A percentile compares a stretch with the other conserved stretches of the same genome.
phyloP scores from a whole-genome alignment of 2,113 vertebrate species.

The Cinclus mexicanus region DNA sequence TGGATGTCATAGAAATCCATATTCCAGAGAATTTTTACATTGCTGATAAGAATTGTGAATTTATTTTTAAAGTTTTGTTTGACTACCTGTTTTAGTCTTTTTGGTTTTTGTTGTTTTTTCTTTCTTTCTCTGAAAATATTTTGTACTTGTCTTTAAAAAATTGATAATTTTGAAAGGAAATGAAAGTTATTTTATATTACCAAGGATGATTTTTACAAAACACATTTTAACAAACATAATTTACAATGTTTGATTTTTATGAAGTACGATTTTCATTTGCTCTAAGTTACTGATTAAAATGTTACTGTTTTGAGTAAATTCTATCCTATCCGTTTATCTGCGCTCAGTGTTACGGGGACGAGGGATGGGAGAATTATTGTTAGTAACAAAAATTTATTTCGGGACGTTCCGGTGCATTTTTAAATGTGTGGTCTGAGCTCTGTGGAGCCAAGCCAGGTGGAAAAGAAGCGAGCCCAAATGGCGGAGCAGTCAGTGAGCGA shows the following conservation, averaged over 20 bases:
- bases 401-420: constrained; percentile 9
- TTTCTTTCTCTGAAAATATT: not conserved
- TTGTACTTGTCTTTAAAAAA: constrained; percentile 15
- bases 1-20: constrained; percentile 1
- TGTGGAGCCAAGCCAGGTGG: constrained; percentile 36
- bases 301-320: not conserved
- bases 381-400: not conserved
- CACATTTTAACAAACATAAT: not conserved
- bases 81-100: not conserved
- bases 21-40: constrained; percentile 29
- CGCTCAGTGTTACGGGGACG: not conserved
- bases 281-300: not conserved
- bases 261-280: constrained; percentile 29
- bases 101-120: not conserved
- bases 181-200: constrained; percentile 18
- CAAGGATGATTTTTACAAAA: not conserved
- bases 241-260: not conserved
- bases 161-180: not conserved
- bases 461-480: constrained; percentile 28
- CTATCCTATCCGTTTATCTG: not conserved
- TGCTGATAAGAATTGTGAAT: constrained; percentile 31
- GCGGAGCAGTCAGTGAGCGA: constrained; percentile 34
- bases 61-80: constrained; percentile 54
- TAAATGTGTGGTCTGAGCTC: not conserved
- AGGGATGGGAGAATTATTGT: not conserved